Conservation (phyloP, 2,888 invertebrate species). For the Aspidiotus rigidus region DNA sequence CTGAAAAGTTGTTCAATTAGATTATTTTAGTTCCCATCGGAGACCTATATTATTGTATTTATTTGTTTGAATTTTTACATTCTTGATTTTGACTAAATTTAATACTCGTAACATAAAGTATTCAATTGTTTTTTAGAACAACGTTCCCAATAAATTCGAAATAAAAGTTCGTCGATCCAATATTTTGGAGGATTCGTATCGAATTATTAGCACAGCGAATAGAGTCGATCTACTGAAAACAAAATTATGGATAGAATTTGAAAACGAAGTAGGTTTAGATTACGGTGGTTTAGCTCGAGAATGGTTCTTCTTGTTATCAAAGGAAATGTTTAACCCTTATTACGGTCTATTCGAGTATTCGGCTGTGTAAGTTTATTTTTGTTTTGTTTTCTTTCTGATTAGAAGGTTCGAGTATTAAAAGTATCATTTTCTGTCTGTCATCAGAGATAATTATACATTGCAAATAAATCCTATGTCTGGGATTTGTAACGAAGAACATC, state of each 20-base stretch:
- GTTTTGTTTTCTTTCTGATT: not conserved
- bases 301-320: constrained; percentile 97
- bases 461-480: constrained; percentile 98
- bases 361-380: constrained; percentile 66
- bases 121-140: constrained; percentile 56
- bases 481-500: constrained; percentile 93
- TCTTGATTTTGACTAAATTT: constrained; percentile 8
- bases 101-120: not conserved
- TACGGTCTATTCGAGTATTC: constrained; percentile 99
- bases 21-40: constrained; percentile 9
- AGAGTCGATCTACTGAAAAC: constrained; percentile 88
- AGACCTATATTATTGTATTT: not conserved
- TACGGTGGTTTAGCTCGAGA: constrained; percentile 94
- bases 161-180: constrained; percentile 78
- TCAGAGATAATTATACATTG: constrained; percentile 90
- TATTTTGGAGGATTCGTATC: constrained; percentile 93
- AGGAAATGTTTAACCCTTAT: constrained; percentile 99
- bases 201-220: constrained; percentile 84
- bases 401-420: not conserved
- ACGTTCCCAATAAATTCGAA: constrained; percentile 96
- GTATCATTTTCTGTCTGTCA: constrained; percentile 37
- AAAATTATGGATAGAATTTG: constrained; percentile 98
- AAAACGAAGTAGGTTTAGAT: constrained; percentile 91
- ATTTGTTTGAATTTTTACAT: not conserved
- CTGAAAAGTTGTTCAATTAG: no score